phyloP scores from a whole-genome alignment of 2,888 invertebrate genomes.

The Limulus polyphemus region DNA sequence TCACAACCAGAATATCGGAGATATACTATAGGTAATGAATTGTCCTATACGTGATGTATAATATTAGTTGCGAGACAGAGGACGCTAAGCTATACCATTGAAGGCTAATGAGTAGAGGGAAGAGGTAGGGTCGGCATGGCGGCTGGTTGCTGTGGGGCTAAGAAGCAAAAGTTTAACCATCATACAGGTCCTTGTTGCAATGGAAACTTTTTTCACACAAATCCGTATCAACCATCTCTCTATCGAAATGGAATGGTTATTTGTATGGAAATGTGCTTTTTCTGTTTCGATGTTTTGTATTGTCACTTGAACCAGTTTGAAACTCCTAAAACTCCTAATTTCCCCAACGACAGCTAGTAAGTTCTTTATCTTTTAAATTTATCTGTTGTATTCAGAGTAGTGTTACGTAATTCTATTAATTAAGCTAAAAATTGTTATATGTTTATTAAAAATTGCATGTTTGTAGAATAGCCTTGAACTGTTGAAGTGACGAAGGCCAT shows the following conservation, averaged over 20 bases:
- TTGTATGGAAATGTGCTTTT: constrained; percentile 93
- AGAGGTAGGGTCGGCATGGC: too few species aligned
- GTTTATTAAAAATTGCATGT: too few species aligned
- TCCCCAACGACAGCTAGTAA: constrained; percentile 92
- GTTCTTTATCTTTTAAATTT: constrained; percentile 37
- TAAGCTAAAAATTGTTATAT: too few species aligned
- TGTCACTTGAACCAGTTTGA: constrained; percentile 85
- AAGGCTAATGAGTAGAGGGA: too few species aligned
- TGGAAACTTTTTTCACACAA: constrained; percentile 29
- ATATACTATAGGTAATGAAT: too few species aligned
- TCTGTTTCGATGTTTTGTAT: constrained; percentile 97
- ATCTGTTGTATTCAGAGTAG: not conserved
- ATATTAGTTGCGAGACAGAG: too few species aligned
- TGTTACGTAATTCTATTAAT: too few species aligned
- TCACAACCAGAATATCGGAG: too few species aligned
- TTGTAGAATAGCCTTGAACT: too few species aligned
- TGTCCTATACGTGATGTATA: too few species aligned
- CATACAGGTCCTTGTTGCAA: constrained; percentile 46
- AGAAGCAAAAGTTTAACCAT: constrained; percentile 30
- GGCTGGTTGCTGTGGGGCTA: not conserved
- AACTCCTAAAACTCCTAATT: constrained; percentile 77
- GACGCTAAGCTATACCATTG: too few species aligned
- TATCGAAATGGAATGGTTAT: constrained; percentile 46
- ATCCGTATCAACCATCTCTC: constrained; percentile 16
- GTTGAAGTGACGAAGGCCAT: too few species aligned